Base-by-base conservation (phyloP, 2,888 invertebrate species). In the Tupiocoris notatus region DNA sequence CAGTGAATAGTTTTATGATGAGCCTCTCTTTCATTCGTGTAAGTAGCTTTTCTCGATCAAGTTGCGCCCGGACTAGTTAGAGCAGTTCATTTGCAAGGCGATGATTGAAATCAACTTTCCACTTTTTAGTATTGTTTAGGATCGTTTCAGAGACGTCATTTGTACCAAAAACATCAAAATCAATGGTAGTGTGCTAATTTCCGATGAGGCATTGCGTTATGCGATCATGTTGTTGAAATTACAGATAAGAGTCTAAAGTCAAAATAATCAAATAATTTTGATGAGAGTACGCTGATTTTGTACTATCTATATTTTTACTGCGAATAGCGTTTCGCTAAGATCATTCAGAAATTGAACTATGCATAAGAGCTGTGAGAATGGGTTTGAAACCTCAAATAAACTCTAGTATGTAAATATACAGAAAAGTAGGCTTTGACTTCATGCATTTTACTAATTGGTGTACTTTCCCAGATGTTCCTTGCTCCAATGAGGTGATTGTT, bases 251-350 rank as follows among this genome's bases (percentile, higher is more conserved):
- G 58, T 75, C 57, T 18, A 59, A 16, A 57, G 58, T 75, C 57
- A 65, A 56, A 21, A 24, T 65, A 65, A 75, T 63, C 70, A 74
- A 75, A 66, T 70, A 74, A 58, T 78, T 57, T 74, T 78, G 77
- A 75, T 59, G 66, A 75, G 65, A 71, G 77, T 75, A 56, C 21
- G 65, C 77, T 77, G 77, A 70, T 78, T 78, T 78, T 78, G 58
- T 78, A 78, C 78, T 77, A 39, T 12, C 39, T 39, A 73, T 78
- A 77, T 77, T 78, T 78, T 77, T 77, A 76, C 68, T 56, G 68
- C 63, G 62, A 68, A 77, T 77, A 77, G 78, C 67, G 77, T 77
- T 70, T 64, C 62, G 23, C 54, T 76, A 61, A 58, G 66, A 68
- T 61, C 56, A 65, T 76, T 68, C 56, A 23, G 62, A 61, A 63